These are phyloP conservation scores for Tetramorium alpestre DNA, from an alignment of 1,140 invertebrate genomes.

Conservation along the genomic window DNA sequence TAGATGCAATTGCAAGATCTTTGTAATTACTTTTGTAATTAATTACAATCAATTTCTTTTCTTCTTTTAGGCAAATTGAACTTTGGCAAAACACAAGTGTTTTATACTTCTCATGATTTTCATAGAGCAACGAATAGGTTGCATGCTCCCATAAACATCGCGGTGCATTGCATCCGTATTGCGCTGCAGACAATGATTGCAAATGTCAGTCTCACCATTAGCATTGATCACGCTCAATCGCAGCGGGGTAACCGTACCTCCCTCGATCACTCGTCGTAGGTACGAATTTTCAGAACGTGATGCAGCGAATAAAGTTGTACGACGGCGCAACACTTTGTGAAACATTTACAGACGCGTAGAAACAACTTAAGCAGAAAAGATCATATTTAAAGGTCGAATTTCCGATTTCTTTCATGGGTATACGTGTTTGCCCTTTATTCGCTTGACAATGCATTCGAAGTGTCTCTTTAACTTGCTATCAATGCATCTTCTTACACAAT, in stretches of 20 bases:
- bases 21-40: neutral
- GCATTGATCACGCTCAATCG: conserved; percentile 82
- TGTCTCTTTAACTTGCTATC: neutral
- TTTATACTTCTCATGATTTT: conserved; percentile 23
- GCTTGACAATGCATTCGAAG: neutral
- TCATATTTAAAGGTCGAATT: conserved; percentile 46
- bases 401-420: conserved; percentile 25
- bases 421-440: neutral
- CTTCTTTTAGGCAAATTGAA: neutral
- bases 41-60: neutral
- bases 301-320: conserved; percentile 58
- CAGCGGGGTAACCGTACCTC: conserved; percentile 54
- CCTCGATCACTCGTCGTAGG: conserved; percentile 47
- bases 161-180: conserved; percentile 71
- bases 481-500: neutral
- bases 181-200: conserved; percentile 81
- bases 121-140: conserved; percentile 24
- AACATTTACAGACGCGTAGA: conserved; percentile 47
- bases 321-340: conserved; percentile 38
- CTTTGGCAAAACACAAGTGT: conserved; percentile 6
- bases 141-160: conserved; percentile 77
- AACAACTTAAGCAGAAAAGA: conserved; percentile 42
- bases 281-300: conserved; percentile 69
- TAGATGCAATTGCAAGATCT: neutral
- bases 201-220: conserved; percentile 85